Base-by-base conservation (phyloP, 2,797 vertebrate genomes). In the Melanotaenia boesemani region DNA sequence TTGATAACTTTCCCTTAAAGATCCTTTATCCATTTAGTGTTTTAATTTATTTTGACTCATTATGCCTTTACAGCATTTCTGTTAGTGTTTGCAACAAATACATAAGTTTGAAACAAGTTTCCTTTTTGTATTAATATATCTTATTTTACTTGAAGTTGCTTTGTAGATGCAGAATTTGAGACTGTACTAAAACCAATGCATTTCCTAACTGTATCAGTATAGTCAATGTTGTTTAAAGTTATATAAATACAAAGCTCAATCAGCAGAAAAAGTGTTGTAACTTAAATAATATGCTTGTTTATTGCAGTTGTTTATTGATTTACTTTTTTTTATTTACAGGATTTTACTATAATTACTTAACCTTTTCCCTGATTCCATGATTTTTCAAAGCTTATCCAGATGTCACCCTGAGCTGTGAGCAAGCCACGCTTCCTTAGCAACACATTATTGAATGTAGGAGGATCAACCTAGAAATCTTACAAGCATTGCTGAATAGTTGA, bases 1-100 rank as follows among this genome's bases (percentile, higher is more conserved):
- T 73, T 62, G 76, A 85, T 75, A 77, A 84, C 61, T 69, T 71
- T 59, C 67, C 71, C 59, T 80, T 32, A 24, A 65, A 41, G 15
- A 63, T 80, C 46, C 52, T 68, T 70, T 71, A 80, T 58, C 46
- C 70, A 56, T 69, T n/a, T 32, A 52, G 20, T 56, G 48, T 81
- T 66, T 48, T 12, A 77, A 70, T 32, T 82, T n/a, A 44, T 80
- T 57, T 22, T 70, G 46, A 61, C 15, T 69, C 63, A 59, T 75
- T 55, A 65, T 70, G 34, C 60, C 28, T 63, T 65, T 24, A 24
- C 61, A 39, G 16, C n/a, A 3, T 15, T 11, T 70, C 5, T 63
- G 10, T 66, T 56, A 58, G 26, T 50, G n/a, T 15, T 18, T 28
- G 2, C 1, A 22, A 59, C 3, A 41, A 15, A 11, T 52, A 0